Evolutionary conservation across 92 coral and sea anemone species (phyloP).

Genomic region (Epizoanthus illoricatus): DNA sequence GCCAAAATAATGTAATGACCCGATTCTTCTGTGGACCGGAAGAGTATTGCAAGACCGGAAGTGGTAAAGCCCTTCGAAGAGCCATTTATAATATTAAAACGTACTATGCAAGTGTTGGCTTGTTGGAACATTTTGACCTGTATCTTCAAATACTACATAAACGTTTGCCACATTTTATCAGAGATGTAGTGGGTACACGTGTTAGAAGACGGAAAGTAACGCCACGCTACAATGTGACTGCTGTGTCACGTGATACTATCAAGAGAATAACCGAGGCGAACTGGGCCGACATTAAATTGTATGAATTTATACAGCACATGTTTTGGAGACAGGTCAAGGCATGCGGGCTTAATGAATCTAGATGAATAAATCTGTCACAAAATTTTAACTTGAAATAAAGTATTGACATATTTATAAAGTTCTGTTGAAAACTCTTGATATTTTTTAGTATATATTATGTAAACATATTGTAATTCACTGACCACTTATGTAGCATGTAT

Average conservation of each 20-base stretch:
- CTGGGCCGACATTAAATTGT: constrained; percentile 78
- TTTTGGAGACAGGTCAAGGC: constrained; percentile 74
- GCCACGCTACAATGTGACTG: constrained; percentile 26
- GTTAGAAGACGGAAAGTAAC: constrained; percentile 1
- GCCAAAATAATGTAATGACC: constrained; percentile 62
- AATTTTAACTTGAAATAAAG: too few species aligned
- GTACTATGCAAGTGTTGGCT: constrained; percentile 29
- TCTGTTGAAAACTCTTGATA: too few species aligned
- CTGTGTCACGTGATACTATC: constrained; percentile 34
- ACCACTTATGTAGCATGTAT: too few species aligned
- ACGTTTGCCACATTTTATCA: constrained; percentile 62
- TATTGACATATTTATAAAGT: too few species aligned
- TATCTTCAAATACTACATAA: constrained; percentile 46
- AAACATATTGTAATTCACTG: too few species aligned
- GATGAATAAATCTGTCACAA: neutral
- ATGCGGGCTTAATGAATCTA: constrained; percentile 55
- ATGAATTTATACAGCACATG: constrained; percentile 55
- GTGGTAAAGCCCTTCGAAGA: constrained; percentile 43
- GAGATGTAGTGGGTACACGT: neutral
- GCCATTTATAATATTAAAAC: constrained; percentile 39
- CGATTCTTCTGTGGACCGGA: constrained; percentile 75
- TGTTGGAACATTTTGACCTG: neutral
- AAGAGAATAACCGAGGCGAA: constrained; percentile 60
- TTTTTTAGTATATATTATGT: too few species aligned
- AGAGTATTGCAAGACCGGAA: constrained; percentile 53